These are phyloP conservation scores for Chrysoperla carnea DNA, from an alignment of 1,140 invertebrate genomes.

Conservation along the genomic window DNA sequence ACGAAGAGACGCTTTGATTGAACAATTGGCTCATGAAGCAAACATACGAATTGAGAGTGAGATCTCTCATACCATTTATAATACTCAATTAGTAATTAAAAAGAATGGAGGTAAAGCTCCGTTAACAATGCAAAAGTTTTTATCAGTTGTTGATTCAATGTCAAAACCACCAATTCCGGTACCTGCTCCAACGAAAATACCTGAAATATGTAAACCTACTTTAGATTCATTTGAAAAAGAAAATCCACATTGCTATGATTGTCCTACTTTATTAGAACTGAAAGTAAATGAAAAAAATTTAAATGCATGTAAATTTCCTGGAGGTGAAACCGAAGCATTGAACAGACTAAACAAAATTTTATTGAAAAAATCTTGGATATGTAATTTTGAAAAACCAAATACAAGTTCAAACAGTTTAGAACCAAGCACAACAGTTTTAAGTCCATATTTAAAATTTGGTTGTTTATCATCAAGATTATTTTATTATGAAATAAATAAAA, in stretches of 20 bases:
- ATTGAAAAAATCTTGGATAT: constrained; percentile 43
- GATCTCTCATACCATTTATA: constrained; percentile 53
- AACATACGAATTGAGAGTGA: constrained; percentile 37
- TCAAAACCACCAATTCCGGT: constrained; percentile 30
- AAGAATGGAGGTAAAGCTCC: constrained; percentile 45
- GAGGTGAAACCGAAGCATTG: constrained; percentile 52
- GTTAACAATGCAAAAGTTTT: constrained; percentile 52
- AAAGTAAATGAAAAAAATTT: constrained; percentile 26
- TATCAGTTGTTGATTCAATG: constrained; percentile 35
- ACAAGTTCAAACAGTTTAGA: constrained; percentile 51
- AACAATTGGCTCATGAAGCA: constrained; percentile 33
- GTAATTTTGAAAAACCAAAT: constrained; percentile 56
- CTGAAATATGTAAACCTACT: constrained; percentile 23
- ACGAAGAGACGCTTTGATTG: constrained; percentile 39
- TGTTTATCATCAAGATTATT: constrained; percentile 47
- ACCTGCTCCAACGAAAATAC: constrained; percentile 24
- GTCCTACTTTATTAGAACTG: constrained; percentile 39
- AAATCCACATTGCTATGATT: constrained; percentile 27
- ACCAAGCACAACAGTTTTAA: constrained; percentile 52
- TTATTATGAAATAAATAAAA: constrained; percentile 39
- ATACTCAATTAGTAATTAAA: constrained; percentile 39
- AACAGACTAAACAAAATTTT: constrained; percentile 38
- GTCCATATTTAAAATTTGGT: constrained; percentile 57
- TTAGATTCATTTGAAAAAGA: constrained; percentile 26
- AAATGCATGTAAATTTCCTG: constrained; percentile 32